phyloP scores from a whole-genome alignment of 2,888 invertebrate genomes.

The Dolichopus griseipennis region DNA sequence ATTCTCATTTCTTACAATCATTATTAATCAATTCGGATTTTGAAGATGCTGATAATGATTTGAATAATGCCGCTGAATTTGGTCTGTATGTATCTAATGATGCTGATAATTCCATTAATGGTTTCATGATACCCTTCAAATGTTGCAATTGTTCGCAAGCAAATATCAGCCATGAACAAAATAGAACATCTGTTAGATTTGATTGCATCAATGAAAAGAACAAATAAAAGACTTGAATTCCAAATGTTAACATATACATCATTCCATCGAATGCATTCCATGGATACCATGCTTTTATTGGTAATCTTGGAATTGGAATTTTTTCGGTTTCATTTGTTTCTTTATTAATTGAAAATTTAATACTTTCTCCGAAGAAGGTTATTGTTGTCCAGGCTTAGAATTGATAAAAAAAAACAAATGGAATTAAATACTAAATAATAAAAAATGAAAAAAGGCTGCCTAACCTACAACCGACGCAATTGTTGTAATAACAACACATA shows the following conservation, averaged over 20 bases:
- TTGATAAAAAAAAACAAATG: too few species aligned
- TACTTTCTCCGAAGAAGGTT: conserved; percentile 72
- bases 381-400: conserved; percentile 62
- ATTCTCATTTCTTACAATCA: conserved; percentile 32
- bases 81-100: conserved; percentile 68
- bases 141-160: conserved; percentile 81
- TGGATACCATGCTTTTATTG: conserved; percentile 71
- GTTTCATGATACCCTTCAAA: conserved; percentile 77
- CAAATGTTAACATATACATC: conserved; percentile 57
- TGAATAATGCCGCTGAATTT: conserved; percentile 61
- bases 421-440: background rate
- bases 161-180: conserved; percentile 77
- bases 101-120: conserved; percentile 77
- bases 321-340: conserved; percentile 63
- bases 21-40: conserved; percentile 41
- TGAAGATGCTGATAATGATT: conserved; percentile 48
- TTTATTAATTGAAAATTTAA: conserved; percentile 56
- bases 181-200: conserved; percentile 62
- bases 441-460: conserved; percentile 29
- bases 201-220: conserved; percentile 54
- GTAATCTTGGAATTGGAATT: conserved; percentile 61
- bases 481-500: conserved; percentile 56
- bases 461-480: conserved; percentile 52
- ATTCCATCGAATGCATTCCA: conserved; percentile 64
- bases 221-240: conserved; percentile 62